Base-by-base conservation (phyloP, 2,113 vertebrate genomes). In the Callospermophilus lateralis region DNA sequence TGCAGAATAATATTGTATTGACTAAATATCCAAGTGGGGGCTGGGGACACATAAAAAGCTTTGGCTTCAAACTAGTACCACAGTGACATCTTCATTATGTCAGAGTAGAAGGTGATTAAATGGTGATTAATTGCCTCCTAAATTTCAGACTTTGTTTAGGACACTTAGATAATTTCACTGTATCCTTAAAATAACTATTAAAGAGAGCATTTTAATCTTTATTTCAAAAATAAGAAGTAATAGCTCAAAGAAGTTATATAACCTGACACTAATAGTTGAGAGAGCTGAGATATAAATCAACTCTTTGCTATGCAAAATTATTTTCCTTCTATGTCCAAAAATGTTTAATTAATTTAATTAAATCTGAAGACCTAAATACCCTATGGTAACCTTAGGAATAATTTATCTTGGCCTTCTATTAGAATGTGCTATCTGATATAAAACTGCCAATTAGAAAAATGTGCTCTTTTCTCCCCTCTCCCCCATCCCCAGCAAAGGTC, bases 201-300 rank as follows among this genome's bases (percentile, higher is more conserved):
- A 87, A 93, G 28, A 78, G 12, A 86, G 24, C 10, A 78, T 48
- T 58, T 77, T 51, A 70, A 94, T 78, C 30, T 76, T 93, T 61
- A 89, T 94, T 90, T 86, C 37, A 92, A 79, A 93, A 65, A 88
- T 42, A 39, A 89, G 24, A 89, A 74, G 37, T 61, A 42, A 90
- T 90, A 81, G 5, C 51, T 24, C 39, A 81, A 51, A 73, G 28
- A 94, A 88, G 4, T 81, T 85, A 85, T 9, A 20, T 83, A 73
- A 81, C 9, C 65, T 86, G 34, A 83, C 39, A 90, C 42, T 81
- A 88, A 79, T 28, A 61, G 48, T 1, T 22, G 10, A 74, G n/a
- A 95, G 53, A 95, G 68, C 13, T 10, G 77, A 87, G 48, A 93
- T 77, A 79, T 80, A 91, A 93, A 91, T 93, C 24, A 93, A 22